Percentiles rank a stretch among this genome's conserved stretches.
phyloP scores from a whole-genome alignment of 2,113 vertebrate species.

The Gallinago media region DNA sequence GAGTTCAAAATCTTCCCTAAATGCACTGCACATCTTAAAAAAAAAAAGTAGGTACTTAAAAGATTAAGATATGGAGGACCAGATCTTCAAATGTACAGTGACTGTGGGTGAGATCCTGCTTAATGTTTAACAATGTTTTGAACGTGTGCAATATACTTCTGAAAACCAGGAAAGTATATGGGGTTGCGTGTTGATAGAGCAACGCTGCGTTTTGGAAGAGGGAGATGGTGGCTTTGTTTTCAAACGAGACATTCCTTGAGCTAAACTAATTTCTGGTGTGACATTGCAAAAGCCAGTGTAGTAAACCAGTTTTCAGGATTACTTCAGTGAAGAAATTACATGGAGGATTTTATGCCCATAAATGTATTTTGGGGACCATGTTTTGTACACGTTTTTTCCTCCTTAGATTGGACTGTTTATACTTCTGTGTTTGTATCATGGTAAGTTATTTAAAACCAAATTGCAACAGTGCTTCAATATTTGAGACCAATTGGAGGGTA shows the following conservation, averaged over 20 bases:
- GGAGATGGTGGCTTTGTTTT: neutral
- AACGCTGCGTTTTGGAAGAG: neutral
- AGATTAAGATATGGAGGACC: neutral
- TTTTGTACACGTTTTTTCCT: neutral
- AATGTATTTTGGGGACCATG: neutral
- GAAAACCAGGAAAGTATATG: neutral
- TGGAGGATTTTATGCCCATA: neutral
- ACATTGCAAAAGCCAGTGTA: neutral
- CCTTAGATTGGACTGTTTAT: neutral
- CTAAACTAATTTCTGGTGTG: neutral
- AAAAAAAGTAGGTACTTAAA: neutral
- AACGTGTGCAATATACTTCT: neutral
- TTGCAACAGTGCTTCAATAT: neutral
- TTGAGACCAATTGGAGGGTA: neutral
- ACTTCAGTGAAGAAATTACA: neutral
- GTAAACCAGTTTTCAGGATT: neutral
- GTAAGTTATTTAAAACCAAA: neutral
- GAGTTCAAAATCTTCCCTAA: neutral
- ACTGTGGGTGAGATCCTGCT: neutral
- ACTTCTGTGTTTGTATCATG: neutral
- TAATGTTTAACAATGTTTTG: neutral
- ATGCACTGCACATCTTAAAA: neutral
- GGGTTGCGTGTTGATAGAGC: neutral
- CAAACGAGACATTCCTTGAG: neutral
- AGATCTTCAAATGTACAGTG: neutral